Evolutionary conservation across 92 coral and sea anemone genomes (phyloP).

Genomic region (Porites evermanni): DNA sequence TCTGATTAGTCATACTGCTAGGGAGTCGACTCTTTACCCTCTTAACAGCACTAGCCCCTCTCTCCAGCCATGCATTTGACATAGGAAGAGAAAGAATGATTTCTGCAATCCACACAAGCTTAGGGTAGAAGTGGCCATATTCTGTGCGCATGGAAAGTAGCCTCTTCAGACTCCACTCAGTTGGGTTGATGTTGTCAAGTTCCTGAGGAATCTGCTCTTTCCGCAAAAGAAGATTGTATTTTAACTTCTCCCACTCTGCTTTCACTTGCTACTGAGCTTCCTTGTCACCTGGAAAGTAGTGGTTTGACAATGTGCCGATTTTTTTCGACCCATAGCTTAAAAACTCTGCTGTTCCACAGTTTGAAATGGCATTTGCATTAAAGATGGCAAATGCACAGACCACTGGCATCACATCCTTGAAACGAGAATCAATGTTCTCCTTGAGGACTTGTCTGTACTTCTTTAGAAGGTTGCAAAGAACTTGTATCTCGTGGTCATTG

Average conservation of each 20-base stretch:
- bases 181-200: conserved; percentile 44
- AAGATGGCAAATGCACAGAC: conserved; percentile 51
- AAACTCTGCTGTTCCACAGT: conserved; percentile 39
- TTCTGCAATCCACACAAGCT: conserved; percentile 45
- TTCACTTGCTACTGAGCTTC: conserved; percentile 52
- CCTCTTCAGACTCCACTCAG: conserved; percentile 55
- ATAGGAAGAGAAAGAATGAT: conserved; percentile 38
- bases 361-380: conserved; percentile 44
- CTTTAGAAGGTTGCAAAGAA: conserved; percentile 44
- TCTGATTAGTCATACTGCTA: conserved; percentile 37
- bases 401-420: conserved; percentile 48
- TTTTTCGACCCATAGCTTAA: conserved; percentile 43
- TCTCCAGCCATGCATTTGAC: conserved; percentile 46
- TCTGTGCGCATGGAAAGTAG: conserved; percentile 50
- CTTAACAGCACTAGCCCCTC: conserved; percentile 47
- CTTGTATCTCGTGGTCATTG: conserved; percentile 26
- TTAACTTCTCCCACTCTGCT: conserved; percentile 58
- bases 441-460: conserved; percentile 25
- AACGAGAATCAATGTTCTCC: conserved; percentile 48
- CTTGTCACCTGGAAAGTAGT: conserved; percentile 42
- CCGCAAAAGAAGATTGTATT: conserved; percentile 45
- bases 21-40: conserved; percentile 19
- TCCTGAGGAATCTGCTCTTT: conserved; percentile 54
- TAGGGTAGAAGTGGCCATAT: conserved; percentile 52
- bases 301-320: conserved; percentile 41